These are phyloP conservation scores for Didymodactylos carnosus DNA, from an alignment of 2,888 invertebrate species.

Conservation along the genomic window DNA sequence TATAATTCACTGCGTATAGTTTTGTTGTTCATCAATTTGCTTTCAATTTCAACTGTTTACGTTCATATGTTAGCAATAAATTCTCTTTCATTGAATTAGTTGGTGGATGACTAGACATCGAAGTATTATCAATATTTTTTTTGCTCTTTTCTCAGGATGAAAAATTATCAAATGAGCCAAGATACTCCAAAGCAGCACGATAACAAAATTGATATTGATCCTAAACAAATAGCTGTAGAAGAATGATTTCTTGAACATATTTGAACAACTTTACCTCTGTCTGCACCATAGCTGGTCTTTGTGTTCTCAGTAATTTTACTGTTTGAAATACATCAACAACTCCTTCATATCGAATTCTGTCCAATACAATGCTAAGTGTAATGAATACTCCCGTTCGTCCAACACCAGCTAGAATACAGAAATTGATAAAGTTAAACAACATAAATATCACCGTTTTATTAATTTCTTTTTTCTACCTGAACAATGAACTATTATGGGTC, in stretches of 20 bases:
- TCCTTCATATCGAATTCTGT: constrained; percentile 95
- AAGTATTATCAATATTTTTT: too few relatives aligned
- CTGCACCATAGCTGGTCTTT: constrained; percentile 97
- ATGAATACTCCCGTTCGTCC: constrained; percentile 97
- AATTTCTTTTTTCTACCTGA: neutral
- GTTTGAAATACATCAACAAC: constrained; percentile 99
- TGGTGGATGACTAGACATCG: too few relatives aligned
- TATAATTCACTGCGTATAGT: too few relatives aligned
- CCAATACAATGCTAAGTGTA: constrained; percentile 83
- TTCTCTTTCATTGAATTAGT: too few relatives aligned
- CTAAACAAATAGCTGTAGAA: neutral
- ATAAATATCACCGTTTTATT: neutral
- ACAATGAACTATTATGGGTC: constrained; percentile 95
- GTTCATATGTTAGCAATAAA: too few relatives aligned
- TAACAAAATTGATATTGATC: constrained; percentile 99
- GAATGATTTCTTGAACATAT: neutral
- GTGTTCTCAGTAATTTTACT: constrained; percentile 85
- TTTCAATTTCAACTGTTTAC: too few relatives aligned
- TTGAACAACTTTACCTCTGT: constrained; percentile 46
- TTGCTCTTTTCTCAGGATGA: neutral
- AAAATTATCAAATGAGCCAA: neutral
- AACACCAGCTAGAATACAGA: constrained; percentile 46
- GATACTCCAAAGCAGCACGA: constrained; percentile 76
- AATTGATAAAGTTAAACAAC: neutral
- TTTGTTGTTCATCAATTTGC: too few relatives aligned